A percentile compares a stretch with the other conserved stretches of the same genome.
These are phyloP conservation scores for Diadegma fenestrale DNA, from an alignment of 2,888 invertebrate species.

Conservation along the genomic window DNA sequence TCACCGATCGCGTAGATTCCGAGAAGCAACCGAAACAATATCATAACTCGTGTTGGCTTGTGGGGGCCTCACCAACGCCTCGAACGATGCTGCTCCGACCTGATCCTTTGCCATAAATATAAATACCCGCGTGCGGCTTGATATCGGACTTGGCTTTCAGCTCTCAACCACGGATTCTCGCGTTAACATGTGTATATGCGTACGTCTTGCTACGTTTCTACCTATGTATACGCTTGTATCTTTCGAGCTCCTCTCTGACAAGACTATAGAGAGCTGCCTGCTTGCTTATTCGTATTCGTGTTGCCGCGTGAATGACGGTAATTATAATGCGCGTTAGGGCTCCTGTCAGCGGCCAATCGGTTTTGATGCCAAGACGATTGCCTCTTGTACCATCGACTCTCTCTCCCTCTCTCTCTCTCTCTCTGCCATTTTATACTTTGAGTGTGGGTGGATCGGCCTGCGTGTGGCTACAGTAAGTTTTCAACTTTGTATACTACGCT, in stretches of 20 bases:
- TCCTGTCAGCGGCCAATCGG: slow-evolving; percentile 78
- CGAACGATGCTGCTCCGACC: slow-evolving; percentile 46
- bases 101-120: slow-evolving; percentile 82
- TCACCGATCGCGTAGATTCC: slow-evolving; percentile 84
- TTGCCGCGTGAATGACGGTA: slow-evolving; percentile 75
- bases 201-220: neutral
- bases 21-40: slow-evolving; percentile 84
- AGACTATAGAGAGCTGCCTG: slow-evolving; percentile 21
- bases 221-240: slow-evolving; percentile 12
- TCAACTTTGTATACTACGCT: slow-evolving; percentile 52
- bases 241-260: slow-evolving; percentile 11
- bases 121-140: slow-evolving; percentile 74
- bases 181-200: slow-evolving; percentile 45
- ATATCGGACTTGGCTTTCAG: slow-evolving; percentile 63
- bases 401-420: slow-evolving; percentile 13
- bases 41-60: slow-evolving; percentile 83
- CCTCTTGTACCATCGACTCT: slow-evolving; percentile 52
- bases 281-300: slow-evolving; percentile 70
- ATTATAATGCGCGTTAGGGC: slow-evolving; percentile 81
- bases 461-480: slow-evolving; percentile 44
- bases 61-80: slow-evolving; percentile 60
- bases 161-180: slow-evolving; percentile 50
- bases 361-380: slow-evolving; percentile 75
- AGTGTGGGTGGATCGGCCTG: neutral
- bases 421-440: slow-evolving; percentile 24